These are phyloP conservation scores for Macaca mulatta DNA, from an alignment of 2,113 vertebrate genomes.

Conservation along the genomic window DNA sequence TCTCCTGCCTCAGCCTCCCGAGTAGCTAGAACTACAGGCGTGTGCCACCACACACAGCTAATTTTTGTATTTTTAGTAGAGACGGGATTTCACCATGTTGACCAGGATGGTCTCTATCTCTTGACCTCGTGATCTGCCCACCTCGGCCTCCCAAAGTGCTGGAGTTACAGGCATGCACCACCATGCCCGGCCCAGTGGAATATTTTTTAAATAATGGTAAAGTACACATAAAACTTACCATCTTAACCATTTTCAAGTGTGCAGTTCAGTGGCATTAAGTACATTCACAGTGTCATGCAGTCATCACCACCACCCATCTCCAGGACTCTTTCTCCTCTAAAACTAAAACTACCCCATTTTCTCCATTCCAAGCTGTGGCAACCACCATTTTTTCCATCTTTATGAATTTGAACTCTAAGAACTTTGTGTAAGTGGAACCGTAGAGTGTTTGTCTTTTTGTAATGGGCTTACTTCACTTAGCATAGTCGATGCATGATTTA, in stretches of 20 bases:
- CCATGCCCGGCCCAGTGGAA: no score
- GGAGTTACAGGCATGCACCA: no score
- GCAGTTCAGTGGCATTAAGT: not conserved
- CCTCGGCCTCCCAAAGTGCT: no score
- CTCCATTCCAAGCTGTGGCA: not conserved
- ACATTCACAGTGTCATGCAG: not conserved
- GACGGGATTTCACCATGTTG: no score
- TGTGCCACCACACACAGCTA: rapidly evolving
- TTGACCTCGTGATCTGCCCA: no score
- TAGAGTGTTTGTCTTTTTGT: not conserved
- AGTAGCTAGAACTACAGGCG: no score
- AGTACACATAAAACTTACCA: not conserved
- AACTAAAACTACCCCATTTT: not conserved
- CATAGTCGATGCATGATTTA: no score
- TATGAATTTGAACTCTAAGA: not conserved
- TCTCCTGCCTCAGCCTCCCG: no score
- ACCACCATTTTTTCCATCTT: not conserved
- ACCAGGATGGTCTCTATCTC: no score
- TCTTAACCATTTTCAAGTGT: not conserved
- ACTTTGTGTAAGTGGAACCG: not conserved
- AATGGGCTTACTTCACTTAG: not conserved
- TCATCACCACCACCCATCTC: not conserved
- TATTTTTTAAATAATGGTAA: not conserved
- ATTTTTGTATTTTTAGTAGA: no score
- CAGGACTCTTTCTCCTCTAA: not conserved